phyloP scores from a whole-genome alignment of 2,113 vertebrate genomes.

The Psephotus haematonotus region DNA sequence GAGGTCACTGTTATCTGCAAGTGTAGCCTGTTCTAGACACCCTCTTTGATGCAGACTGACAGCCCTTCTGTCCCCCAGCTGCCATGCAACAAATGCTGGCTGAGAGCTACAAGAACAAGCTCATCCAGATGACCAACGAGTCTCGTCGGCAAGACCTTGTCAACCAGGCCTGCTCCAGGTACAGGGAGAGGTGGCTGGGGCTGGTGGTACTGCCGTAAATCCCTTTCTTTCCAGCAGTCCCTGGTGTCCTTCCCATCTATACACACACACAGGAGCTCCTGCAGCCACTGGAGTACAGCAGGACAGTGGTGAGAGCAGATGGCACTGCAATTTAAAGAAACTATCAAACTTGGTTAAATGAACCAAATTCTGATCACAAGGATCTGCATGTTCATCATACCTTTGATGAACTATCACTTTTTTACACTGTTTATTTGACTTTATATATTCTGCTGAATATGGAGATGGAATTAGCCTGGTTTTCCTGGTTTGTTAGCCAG shows the following conservation, averaged over 20 bases:
- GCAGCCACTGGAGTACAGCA: neutral
- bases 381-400: neutral
- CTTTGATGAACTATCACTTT: neutral
- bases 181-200: neutral
- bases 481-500: neutral
- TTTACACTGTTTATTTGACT: neutral
- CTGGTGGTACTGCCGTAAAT: neutral
- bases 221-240: neutral
- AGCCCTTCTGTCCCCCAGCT: constrained; percentile 62
- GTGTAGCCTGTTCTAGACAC: neutral
- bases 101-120: constrained; percentile 82
- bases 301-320: neutral
- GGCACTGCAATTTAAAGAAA: neutral
- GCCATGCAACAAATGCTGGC: constrained; percentile 96
- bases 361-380: neutral
- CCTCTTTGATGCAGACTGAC: neutral
- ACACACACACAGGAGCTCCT: neutral
- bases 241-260: accelerated
- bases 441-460: neutral
- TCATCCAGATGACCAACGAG: constrained; percentile 85
- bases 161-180: constrained; percentile 90
- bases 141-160: constrained; percentile 82
- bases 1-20: neutral
- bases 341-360: neutral
- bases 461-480: neutral